Conservation (phyloP, 2,113 vertebrate genomes). For the Pipa parva region DNA sequence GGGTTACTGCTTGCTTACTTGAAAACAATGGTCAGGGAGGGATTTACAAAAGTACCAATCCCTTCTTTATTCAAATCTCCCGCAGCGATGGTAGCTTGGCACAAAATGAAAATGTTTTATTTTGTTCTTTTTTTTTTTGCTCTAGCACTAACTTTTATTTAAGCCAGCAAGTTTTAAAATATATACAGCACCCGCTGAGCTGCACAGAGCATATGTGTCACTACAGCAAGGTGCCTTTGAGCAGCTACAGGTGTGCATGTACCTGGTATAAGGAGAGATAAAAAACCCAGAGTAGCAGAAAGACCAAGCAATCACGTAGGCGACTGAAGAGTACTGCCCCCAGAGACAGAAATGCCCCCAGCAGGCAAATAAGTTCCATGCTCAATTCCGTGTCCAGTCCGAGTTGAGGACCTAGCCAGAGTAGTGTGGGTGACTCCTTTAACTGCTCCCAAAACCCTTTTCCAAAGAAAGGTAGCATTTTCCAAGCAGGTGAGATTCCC, state of each 20-base stretch:
- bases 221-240: background rate
- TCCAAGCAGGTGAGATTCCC: constrained; percentile 78
- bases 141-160: no score
- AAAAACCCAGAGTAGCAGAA: constrained; percentile 71
- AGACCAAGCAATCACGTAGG: constrained; percentile 71
- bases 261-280: constrained; percentile 85
- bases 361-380: constrained; percentile 83
- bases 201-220: no score
- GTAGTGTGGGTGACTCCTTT: constrained; percentile 71
- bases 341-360: constrained; percentile 64
- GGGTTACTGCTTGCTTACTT: no score
- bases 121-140: no score
- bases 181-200: no score
- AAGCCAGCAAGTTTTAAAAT: no score
- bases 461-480: constrained; percentile 68
- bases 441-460: constrained; percentile 74
- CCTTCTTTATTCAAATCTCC: no score
- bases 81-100: no score
- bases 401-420: constrained; percentile 77
- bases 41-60: no score
- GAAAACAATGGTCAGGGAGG: no score
- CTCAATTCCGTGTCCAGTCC: constrained; percentile 82
- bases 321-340: constrained; percentile 60
- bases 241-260: background rate
- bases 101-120: no score